Conservation (phyloP, 2,888 invertebrate genomes). For the Galeruca laticollis region DNA sequence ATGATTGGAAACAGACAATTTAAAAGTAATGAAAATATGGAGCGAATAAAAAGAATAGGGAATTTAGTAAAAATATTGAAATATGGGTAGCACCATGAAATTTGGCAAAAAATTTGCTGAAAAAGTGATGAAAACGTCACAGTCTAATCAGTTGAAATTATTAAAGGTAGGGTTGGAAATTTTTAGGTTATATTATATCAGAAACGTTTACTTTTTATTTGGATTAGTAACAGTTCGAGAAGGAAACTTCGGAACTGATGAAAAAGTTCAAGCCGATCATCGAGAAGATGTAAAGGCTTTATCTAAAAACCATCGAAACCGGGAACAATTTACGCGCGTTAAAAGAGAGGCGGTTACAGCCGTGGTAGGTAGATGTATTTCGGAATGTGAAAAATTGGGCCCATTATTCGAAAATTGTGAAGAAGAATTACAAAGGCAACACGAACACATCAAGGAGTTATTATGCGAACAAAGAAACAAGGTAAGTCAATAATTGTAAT, state of each 20-base stretch:
- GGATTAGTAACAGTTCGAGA: slow-evolving; percentile 72
- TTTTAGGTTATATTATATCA: background rate
- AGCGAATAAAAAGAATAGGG: too few species aligned
- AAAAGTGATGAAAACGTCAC: slow-evolving; percentile 83
- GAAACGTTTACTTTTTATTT: slow-evolving; percentile 24
- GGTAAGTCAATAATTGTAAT: slow-evolving; percentile 65
- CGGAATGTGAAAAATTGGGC: slow-evolving; percentile 85
- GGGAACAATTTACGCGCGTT: slow-evolving; percentile 88
- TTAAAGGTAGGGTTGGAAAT: slow-evolving; percentile 69
- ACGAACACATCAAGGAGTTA: slow-evolving; percentile 80
- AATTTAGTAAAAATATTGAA: too few species aligned
- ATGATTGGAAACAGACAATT: too few species aligned
- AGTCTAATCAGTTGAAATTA: slow-evolving; percentile 83
- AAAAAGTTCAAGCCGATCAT: slow-evolving; percentile 83
- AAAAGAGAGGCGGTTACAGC: slow-evolving; percentile 86
- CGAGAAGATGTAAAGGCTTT: slow-evolving; percentile 90
- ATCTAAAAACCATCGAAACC: slow-evolving; percentile 88
- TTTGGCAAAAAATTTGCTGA: too few species aligned
- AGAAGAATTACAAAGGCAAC: slow-evolving; percentile 81
- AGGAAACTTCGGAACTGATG: slow-evolving; percentile 81
- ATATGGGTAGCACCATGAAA: too few species aligned
- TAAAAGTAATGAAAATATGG: too few species aligned
- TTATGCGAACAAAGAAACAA: slow-evolving; percentile 76
- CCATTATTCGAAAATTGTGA: slow-evolving; percentile 81
- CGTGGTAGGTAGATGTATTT: slow-evolving; percentile 90